Conservation (phyloP, 1,140 invertebrate genomes). For the Atta colombica region DNA sequence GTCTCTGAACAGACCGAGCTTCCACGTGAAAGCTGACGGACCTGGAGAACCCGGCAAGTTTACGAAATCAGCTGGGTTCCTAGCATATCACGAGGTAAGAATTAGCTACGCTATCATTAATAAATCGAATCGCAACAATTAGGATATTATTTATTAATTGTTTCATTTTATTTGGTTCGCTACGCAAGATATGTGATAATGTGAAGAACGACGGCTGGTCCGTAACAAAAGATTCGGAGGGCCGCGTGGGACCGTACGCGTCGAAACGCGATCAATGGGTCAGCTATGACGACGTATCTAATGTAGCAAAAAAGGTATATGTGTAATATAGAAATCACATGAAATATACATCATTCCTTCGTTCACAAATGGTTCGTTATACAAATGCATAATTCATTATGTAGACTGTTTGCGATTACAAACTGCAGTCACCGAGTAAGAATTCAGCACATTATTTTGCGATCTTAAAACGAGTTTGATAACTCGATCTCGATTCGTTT, state of each 20-base stretch:
- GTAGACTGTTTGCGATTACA: neutral
- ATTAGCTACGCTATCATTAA: neutral
- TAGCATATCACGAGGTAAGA: slow-evolving; percentile 94
- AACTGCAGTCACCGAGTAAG: neutral
- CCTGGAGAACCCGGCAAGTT: slow-evolving; percentile 95
- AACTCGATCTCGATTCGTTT: neutral
- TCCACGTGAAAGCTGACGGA: slow-evolving; percentile 91
- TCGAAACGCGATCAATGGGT: slow-evolving; percentile 95
- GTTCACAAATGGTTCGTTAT: neutral
- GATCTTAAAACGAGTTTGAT: neutral
- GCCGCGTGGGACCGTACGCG: slow-evolving; percentile 92
- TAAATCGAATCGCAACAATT: neutral
- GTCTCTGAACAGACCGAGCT: slow-evolving; percentile 85
- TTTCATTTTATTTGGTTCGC: slow-evolving; percentile 27
- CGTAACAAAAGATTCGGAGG: slow-evolving; percentile 86
- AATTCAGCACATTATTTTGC: neutral
- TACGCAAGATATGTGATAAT: slow-evolving; percentile 91
- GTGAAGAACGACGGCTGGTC: slow-evolving; percentile 85
- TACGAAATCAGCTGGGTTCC: slow-evolving; percentile 93
- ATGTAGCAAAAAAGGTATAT: slow-evolving; percentile 90
- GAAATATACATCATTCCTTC: neutral
- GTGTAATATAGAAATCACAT: slow-evolving; percentile 86
- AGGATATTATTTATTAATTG: no score
- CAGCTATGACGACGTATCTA: slow-evolving; percentile 94
- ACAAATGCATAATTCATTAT: neutral